Percentiles rank a stretch among this genome's conserved stretches.
These are phyloP conservation scores for Ophion obscuratus DNA, from an alignment of 2,888 invertebrate genomes.

Conservation along the genomic window DNA sequence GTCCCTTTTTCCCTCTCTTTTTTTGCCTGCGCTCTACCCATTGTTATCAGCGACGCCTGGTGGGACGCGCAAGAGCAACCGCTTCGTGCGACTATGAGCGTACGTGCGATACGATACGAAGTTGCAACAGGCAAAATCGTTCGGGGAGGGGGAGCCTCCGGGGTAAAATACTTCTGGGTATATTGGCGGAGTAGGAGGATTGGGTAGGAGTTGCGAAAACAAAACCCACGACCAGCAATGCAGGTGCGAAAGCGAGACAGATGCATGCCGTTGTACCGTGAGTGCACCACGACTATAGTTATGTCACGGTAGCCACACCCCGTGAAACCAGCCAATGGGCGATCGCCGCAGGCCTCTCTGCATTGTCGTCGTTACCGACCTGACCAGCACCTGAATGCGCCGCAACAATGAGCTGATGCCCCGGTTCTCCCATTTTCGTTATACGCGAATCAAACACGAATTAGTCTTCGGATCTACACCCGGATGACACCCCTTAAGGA, in stretches of 20 bases:
- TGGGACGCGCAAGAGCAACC: slow-evolving; percentile 30
- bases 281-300: slow-evolving; percentile 72
- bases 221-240: not conserved
- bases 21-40: slow-evolving; percentile 42
- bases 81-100: not conserved
- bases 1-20: slow-evolving; percentile 72
- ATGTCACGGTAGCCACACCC: slow-evolving; percentile 77
- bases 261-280: slow-evolving; percentile 27
- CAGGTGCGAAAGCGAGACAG: slow-evolving; percentile 31
- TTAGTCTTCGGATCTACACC: no score
- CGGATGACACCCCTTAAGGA: no score
- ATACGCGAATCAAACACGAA: no score
- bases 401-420: slow-evolving; percentile 72
- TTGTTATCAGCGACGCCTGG: slow-evolving; percentile 66
- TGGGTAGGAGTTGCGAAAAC: slow-evolving; percentile 17
- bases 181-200: slow-evolving; percentile 20
- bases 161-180: slow-evolving; percentile 17
- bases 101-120: slow-evolving; percentile 5
- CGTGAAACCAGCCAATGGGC: slow-evolving; percentile 76
- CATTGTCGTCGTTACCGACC: slow-evolving; percentile 72
- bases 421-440: no score
- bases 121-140: slow-evolving; percentile 23
- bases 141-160: slow-evolving; percentile 61
- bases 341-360: slow-evolving; percentile 36
- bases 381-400: slow-evolving; percentile 73